A percentile compares a stretch with the other conserved stretches of the same genome.
phyloP scores from a whole-genome alignment of 2,888 invertebrate species.

The Petrophora chlorosata region DNA sequence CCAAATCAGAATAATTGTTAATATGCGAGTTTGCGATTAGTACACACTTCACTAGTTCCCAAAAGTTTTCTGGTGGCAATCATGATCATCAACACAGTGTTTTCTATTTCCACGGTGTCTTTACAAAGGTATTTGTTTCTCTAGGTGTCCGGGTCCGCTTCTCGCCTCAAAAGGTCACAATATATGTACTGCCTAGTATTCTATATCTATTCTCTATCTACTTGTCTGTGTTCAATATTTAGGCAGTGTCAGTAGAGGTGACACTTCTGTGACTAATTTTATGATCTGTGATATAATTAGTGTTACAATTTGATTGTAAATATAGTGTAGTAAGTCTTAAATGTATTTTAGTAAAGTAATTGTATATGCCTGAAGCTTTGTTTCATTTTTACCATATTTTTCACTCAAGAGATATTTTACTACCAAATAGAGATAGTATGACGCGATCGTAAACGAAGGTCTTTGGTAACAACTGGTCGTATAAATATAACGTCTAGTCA shows the following conservation, averaged over 20 bases:
- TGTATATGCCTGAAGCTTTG: slow-evolving; percentile 16
- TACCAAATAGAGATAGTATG: too few relatives aligned
- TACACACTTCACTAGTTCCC: too few relatives aligned
- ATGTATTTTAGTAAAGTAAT: slow-evolving; percentile 23
- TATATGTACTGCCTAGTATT: slow-evolving; percentile 35
- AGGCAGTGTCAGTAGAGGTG: slow-evolving; percentile 33
- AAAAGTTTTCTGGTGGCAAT: slow-evolving; percentile 1
- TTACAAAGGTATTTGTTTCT: slow-evolving; percentile 34
- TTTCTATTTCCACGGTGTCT: not conserved
- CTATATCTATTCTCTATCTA: slow-evolving; percentile 48
- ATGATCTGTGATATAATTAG: slow-evolving; percentile 43
- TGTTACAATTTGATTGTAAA: slow-evolving; percentile 29
- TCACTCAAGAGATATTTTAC: too few relatives aligned
- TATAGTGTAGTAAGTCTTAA: slow-evolving; percentile 19
- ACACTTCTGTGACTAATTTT: slow-evolving; percentile 37
- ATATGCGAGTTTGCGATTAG: too few relatives aligned
- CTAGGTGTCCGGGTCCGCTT: slow-evolving; percentile 49
- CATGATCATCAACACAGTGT: not conserved
- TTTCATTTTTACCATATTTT: too few relatives aligned
- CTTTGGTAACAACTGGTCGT: too few relatives aligned
- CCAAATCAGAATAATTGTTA: too few relatives aligned
- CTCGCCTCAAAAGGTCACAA: slow-evolving; percentile 26
- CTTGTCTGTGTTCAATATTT: slow-evolving; percentile 47
- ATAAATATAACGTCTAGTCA: too few relatives aligned
- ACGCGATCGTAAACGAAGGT: too few relatives aligned